phyloP scores from a whole-genome alignment of 2,888 invertebrate genomes.

The Charanyca ferruginea region DNA sequence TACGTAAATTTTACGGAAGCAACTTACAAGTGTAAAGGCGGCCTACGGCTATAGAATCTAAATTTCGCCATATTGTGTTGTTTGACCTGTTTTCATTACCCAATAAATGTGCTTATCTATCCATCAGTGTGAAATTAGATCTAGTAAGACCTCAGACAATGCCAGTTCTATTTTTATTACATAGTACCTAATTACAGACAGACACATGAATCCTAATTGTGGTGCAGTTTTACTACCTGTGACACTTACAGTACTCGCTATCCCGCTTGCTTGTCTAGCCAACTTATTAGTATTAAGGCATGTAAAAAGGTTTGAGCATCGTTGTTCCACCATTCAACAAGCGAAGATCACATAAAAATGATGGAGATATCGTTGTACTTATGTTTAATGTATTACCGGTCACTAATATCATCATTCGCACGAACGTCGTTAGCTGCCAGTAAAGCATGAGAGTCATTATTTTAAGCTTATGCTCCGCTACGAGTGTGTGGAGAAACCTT shows the following conservation, averaged over 20 bases:
- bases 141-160: constrained; percentile 1
- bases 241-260: not conserved
- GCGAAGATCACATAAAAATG: constrained; percentile 4
- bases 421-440: constrained; percentile 7
- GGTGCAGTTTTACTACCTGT: not conserved
- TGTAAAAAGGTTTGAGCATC: not conserved
- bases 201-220: not conserved
- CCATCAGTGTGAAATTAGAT: not conserved
- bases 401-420: constrained; percentile 23
- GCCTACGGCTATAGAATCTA: too few relatives aligned
- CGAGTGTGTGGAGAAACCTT: not conserved
- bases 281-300: not conserved
- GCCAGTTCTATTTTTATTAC: not conserved
- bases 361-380: constrained; percentile 8
- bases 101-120: constrained; percentile 3
- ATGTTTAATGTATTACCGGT: constrained; percentile 2
- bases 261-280: not conserved
- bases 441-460: constrained; percentile 21
- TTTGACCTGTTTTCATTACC: too few relatives aligned
- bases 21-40: too few relatives aligned
- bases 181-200: not conserved
- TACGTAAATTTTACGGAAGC: too few relatives aligned
- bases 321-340: not conserved
- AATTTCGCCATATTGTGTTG: not conserved
- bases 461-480: constrained; percentile 1